These are phyloP conservation scores for Lates japonicus DNA, from an alignment of 2,797 vertebrate genomes.

Conservation along the genomic window DNA sequence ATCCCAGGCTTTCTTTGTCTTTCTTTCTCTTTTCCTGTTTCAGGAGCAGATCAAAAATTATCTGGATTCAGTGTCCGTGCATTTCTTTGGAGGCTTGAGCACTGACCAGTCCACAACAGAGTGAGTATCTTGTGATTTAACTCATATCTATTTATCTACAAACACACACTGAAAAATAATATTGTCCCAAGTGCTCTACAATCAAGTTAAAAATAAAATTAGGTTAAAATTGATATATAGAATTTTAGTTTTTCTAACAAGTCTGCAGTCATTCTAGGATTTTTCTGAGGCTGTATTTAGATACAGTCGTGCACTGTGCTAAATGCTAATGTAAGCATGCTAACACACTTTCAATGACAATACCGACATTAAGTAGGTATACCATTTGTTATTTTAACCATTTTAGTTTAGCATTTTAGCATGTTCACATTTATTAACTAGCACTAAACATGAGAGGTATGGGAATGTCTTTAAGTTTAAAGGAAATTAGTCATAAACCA, in stretches of 20 bases:
- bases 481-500: not conserved
- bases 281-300: not conserved
- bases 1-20: slow-evolving; percentile 11
- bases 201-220: not conserved
- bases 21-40: slow-evolving; percentile 17
- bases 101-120: not conserved
- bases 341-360: not conserved
- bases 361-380: not conserved
- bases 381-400: no score
- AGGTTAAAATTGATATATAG: not conserved
- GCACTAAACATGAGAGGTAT: no score
- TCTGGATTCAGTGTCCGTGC: not conserved
- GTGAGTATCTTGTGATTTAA: not conserved
- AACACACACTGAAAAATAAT: not conserved
- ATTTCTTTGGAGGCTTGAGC: not conserved
- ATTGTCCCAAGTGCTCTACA: not conserved
- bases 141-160: not conserved
- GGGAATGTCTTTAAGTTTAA: not conserved
- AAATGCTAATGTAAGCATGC: not conserved
- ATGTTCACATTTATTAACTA: no score
- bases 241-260: not conserved
- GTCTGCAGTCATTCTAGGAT: not conserved
- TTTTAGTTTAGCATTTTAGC: not conserved
- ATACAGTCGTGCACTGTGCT: not conserved
- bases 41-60: not conserved